Percentiles rank a stretch among this genome's conserved stretches.
Conservation (phyloP, 1,140 invertebrate species). For the Neodiprion fabricii region DNA sequence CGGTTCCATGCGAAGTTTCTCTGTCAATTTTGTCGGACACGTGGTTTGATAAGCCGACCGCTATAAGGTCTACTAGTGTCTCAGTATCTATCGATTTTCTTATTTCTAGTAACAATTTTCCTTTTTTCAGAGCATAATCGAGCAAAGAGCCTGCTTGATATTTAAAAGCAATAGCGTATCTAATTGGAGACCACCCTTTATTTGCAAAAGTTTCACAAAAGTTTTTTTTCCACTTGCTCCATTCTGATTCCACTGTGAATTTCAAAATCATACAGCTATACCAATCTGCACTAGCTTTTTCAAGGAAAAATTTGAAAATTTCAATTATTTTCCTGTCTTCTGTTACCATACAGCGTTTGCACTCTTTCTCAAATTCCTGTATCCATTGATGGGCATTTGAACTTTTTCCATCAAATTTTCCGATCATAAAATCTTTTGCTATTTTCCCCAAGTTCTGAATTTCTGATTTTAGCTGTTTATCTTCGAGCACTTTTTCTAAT, state of each 20-base stretch:
- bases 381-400: constrained; percentile 29
- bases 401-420: constrained; percentile 29
- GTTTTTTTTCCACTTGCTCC: constrained; percentile 27
- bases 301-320: constrained; percentile 23
- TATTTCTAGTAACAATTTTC: constrained; percentile 26
- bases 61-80: constrained; percentile 26
- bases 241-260: constrained; percentile 28
- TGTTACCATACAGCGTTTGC: constrained; percentile 19
- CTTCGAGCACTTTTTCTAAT: constrained; percentile 25
- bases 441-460: constrained; percentile 19
- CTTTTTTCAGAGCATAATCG: constrained; percentile 35
- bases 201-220: constrained; percentile 30
- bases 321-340: constrained; percentile 23
- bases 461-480: constrained; percentile 12
- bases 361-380: constrained; percentile 27
- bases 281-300: constrained; percentile 23
- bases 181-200: constrained; percentile 26
- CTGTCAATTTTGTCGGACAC: constrained; percentile 26
- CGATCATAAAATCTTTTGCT: constrained; percentile 26
- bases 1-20: constrained; percentile 19
- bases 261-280: constrained; percentile 27
- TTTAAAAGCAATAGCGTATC: constrained; percentile 28
- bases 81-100: constrained; percentile 22
- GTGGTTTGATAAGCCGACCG: constrained; percentile 26
- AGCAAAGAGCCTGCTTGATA: constrained; percentile 29